phyloP scores from a whole-genome alignment of 2,113 vertebrate species.

The Corythaixoides concolor region DNA sequence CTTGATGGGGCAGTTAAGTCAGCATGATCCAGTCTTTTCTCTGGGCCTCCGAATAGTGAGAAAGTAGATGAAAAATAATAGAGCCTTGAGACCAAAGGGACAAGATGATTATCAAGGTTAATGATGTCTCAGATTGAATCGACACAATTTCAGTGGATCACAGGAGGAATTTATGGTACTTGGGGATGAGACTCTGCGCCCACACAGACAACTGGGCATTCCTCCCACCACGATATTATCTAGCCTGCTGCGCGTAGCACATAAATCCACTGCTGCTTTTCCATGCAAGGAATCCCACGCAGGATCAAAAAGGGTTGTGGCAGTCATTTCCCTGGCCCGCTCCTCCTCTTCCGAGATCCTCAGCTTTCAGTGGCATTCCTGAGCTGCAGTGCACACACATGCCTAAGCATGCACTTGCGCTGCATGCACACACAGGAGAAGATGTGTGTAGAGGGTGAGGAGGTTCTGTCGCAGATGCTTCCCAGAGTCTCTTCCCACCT shows the following conservation, averaged over 20 bases:
- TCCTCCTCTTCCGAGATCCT: background rate
- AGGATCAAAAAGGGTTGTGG: background rate
- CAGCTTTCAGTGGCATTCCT: background rate
- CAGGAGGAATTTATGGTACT: constrained; percentile 36
- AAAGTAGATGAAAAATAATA: background rate
- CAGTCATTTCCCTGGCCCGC: background rate
- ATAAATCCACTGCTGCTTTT: background rate
- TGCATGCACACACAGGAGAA: accelerated
- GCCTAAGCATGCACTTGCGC: background rate
- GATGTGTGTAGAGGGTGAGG: accelerated
- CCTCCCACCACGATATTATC: background rate
- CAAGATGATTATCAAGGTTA: background rate
- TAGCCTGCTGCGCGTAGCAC: background rate
- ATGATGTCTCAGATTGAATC: background rate
- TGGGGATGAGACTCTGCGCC: background rate
- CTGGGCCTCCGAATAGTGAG: background rate
- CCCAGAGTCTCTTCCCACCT: background rate
- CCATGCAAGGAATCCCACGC: background rate
- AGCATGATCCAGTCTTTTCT: background rate
- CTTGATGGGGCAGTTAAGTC: constrained; percentile 16
- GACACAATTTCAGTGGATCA: background rate
- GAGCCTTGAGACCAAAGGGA: background rate
- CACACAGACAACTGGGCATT: constrained; percentile 24
- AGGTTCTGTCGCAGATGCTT: background rate
- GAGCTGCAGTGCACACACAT: accelerated